Evolutionary conservation across 2,113 vertebrate species (phyloP).

Genomic region (Baryphthengus martii): DNA sequence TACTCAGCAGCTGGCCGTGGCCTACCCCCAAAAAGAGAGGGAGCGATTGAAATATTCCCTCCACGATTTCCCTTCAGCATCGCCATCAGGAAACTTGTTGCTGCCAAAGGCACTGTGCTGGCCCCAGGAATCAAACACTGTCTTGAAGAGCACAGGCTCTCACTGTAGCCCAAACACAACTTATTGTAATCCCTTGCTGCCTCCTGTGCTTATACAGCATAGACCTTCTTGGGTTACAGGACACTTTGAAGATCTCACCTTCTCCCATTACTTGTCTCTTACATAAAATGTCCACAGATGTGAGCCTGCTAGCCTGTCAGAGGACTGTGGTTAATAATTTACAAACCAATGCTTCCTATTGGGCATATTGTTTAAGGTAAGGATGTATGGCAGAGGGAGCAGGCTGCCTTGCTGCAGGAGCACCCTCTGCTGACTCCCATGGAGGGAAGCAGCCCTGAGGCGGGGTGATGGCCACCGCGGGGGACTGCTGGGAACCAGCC

Average conservation of each 20-base stretch:
- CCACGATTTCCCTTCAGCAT: background rate
- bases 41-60: background rate
- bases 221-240: slow-evolving; percentile 76
- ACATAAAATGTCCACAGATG: slow-evolving; percentile 78
- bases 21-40: background rate
- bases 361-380: background rate
- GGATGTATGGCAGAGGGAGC: background rate
- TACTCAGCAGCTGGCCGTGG: background rate
- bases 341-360: slow-evolving; percentile 68
- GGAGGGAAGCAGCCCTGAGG: background rate
- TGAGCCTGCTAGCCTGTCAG: slow-evolving; percentile 67
- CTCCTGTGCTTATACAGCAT: slow-evolving; percentile 69
- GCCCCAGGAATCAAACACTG: slow-evolving; percentile 36
- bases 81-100: slow-evolving; percentile 25
- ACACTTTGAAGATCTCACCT: slow-evolving; percentile 82
- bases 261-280: slow-evolving; percentile 81
- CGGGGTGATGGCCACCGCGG: fast-evolving
- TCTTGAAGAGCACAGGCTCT: slow-evolving; percentile 40
- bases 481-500: background rate
- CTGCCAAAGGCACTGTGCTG: slow-evolving; percentile 40
- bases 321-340: slow-evolving; percentile 71
- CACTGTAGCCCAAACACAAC: slow-evolving; percentile 60
- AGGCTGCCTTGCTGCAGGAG: slow-evolving; percentile 57
- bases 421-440: slow-evolving; percentile 54
- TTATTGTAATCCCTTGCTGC: slow-evolving; percentile 70